Evolutionary conservation across 2,888 invertebrate species (phyloP), one percentile per base, ranked within the genome.

Genomic region (Mongoloraphidia duomilia): DNA sequence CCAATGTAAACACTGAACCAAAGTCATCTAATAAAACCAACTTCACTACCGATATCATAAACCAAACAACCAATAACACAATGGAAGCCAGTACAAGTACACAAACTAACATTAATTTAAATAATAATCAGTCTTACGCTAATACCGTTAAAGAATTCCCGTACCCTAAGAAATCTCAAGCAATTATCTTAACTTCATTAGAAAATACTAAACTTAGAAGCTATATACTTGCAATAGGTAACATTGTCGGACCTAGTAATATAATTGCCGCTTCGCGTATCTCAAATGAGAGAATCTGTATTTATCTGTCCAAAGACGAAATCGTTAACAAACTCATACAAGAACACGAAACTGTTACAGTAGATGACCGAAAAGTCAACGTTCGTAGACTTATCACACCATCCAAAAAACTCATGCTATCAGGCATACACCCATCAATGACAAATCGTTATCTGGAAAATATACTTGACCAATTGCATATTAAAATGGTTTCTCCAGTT

Each of bases 111-210:
- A n/a, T n/a, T n/a, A n/a, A n/a, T n/a, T n/a, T n/a, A n/a, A n/a
- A n/a, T n/a, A n/a, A n/a, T n/a, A n/a, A n/a, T n/a, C n/a, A n/a
- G n/a, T n/a, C n/a, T n/a, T n/a, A n/a, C n/a, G n/a, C n/a, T n/a
- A n/a, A n/a, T n/a, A n/a, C n/a, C n/a, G n/a, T n/a, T n/a, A n/a
- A n/a, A n/a, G n/a, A n/a, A n/a, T n/a, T n/a, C n/a, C n/a, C n/a
- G n/a, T 51, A 44, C n/a, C 53, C 52, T 2, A 52, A 35, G 8
- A 51, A 50, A 44, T 51, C 50, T 12, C 52, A 54, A 49, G 53
- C 50, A 13, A 48, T 53, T 3, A 13, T 53, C 8, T 12, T 52
- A 8, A 49, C 49, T 12, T 39, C 50, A 14, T 42, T 47, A n/a
- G 40, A 53, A 8, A 45, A 51, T 9, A 34, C 44, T 6, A n/a